Base-by-base conservation (phyloP, 2,888 invertebrate genomes). In the Danaus chrysippus region DNA sequence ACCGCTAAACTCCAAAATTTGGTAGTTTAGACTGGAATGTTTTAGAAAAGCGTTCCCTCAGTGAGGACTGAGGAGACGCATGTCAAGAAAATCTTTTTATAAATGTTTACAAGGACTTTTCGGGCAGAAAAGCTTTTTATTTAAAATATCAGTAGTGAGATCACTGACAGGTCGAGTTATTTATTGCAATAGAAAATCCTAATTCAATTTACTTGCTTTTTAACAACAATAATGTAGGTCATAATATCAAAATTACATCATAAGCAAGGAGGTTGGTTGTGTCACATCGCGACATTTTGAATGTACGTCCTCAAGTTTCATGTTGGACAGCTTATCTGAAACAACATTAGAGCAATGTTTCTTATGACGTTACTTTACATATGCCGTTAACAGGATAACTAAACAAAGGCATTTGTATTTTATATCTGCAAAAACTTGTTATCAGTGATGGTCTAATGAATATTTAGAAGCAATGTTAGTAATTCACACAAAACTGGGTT, bases 291-390 rank as follows among this genome's bases (percentile, higher is more conserved):
- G 17, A 49, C 49, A 49, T n/a, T 64, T 57, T 60, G 59, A 58
- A 64, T 41, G 58, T 64, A 64, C 58, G 64, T 61, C 55, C 61
- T 43, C 61, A 58, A 61, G 61, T 64, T 64, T 61, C 64, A 64
- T 61, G 61, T 64, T 63, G 57, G 60, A 53, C 58, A 55, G 41
- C 64, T 64, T 64, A 64, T 64, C 64, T 61, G 59, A 59, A 49
- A 54, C 58, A 49, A 59, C 62, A 61, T 56, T 58, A 61, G 61
- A 58, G 64, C 61, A 54, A 61, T 64, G 61, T 53, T 64, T 64
- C 61, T 64, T 64, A 61, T 53, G 61, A 64, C 52, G 56, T 58
- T 61, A 61, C 46, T 64, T 64, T 58, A 61, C 61, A 64, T 64
- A 64, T 49, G 58, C 64, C 41, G 46, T 52, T 64, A 58, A 64